These are phyloP conservation scores for Pseudomyrmex dendroicus DNA, from an alignment of 1,140 invertebrate species.

Conservation along the genomic window DNA sequence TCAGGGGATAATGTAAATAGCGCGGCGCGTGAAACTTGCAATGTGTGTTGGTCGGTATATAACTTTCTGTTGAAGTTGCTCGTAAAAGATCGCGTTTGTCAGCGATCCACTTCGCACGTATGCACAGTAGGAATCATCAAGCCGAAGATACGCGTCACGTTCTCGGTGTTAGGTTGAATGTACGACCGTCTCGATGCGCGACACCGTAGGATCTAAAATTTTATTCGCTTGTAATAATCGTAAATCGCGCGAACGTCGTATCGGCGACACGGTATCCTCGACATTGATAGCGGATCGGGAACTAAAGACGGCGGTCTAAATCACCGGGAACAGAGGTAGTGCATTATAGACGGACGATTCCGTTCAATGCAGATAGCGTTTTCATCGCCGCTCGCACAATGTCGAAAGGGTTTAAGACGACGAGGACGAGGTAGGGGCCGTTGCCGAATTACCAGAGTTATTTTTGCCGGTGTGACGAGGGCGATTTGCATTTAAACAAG, in stretches of 20 bases:
- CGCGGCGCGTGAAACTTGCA: neutral
- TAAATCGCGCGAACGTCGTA: constrained; percentile 28
- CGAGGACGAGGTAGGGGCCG: constrained; percentile 9
- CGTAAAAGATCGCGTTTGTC: constrained; percentile 19
- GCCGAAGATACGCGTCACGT: constrained; percentile 11
- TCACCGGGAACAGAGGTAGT: neutral
- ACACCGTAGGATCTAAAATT: constrained; percentile 10
- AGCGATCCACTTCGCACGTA: constrained; percentile 21
- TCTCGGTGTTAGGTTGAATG: neutral
- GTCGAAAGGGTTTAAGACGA: constrained; percentile 18
- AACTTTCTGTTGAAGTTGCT: constrained; percentile 20
- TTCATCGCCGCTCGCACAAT: neutral
- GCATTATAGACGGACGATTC: neutral
- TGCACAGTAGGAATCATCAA: neutral
- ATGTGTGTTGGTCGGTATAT: constrained; percentile 12
- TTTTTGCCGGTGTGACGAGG: constrained; percentile 74
- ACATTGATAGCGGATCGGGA: constrained; percentile 13
- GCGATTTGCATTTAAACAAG: constrained; percentile 81
- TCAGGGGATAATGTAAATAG: constrained; percentile 26
- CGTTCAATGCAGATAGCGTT: constrained; percentile 6
- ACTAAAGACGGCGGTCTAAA: neutral
- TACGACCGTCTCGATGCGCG: too few species aligned
- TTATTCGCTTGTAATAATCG: constrained; percentile 40
- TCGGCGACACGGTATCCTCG: neutral
- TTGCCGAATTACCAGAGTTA: constrained; percentile 77